These are phyloP conservation scores for Nipponia nippon DNA, from an alignment of 2,113 vertebrate genomes.

Conservation along the genomic window DNA sequence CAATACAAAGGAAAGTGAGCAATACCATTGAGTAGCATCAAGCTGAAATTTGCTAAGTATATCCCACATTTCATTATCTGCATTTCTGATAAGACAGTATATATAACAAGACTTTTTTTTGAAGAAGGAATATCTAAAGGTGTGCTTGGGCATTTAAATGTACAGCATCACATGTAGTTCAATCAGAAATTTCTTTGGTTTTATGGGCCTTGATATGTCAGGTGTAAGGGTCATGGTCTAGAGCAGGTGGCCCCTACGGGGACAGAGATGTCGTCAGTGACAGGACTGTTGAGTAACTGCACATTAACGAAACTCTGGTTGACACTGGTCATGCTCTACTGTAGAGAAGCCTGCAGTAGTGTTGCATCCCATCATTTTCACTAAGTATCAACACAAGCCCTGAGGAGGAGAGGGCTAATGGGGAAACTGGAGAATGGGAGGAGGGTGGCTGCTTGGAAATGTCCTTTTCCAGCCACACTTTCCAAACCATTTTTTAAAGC, in stretches of 20 bases:
- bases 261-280: conserved; percentile 47
- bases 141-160: background rate
- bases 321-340: conserved; percentile 57
- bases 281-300: conserved; percentile 58
- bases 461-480: conserved; percentile 7
- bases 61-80: conserved; percentile 14
- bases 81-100: background rate
- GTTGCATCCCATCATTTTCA: conserved; percentile 51
- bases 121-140: background rate
- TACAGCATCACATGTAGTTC: background rate
- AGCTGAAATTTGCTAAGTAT: background rate
- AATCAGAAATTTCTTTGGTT: background rate
- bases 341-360: conserved; percentile 63
- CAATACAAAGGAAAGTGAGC: background rate
- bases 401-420: conserved; percentile 32
- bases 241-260: conserved; percentile 47
- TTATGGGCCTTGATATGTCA: conserved; percentile 38
- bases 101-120: background rate
- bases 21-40: background rate
- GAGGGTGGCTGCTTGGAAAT: background rate
- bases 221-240: conserved; percentile 62
- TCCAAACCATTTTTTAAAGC: background rate
- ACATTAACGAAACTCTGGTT: conserved; percentile 56
- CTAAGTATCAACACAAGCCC: conserved; percentile 57
- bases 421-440: background rate